A percentile compares a stretch with the other conserved stretches of the same genome.
Evolutionary conservation across 2,113 vertebrate species (phyloP).

Genomic region (Myrmophylax atrothorax): DNA sequence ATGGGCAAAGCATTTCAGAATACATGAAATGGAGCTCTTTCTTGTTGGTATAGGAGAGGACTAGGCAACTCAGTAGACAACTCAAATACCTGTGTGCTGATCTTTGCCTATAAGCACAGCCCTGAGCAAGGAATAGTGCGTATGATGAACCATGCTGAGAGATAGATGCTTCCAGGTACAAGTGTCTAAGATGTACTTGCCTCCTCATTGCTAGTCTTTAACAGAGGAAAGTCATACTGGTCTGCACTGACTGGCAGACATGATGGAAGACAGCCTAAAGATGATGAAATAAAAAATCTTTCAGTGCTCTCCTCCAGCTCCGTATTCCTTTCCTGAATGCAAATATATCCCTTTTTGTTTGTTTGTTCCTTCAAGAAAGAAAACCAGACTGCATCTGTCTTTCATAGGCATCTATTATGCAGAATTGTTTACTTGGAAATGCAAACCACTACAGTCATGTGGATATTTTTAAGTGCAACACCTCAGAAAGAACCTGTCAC

Average conservation of each 20-base stretch:
- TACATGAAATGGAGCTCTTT: neutral
- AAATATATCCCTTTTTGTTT: neutral
- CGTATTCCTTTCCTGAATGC: neutral
- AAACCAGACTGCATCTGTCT: neutral
- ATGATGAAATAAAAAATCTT: neutral
- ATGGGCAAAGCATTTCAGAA: neutral
- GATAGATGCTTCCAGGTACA: neutral
- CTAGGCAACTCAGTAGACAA: neutral
- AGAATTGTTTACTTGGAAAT: neutral
- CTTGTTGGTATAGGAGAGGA: neutral
- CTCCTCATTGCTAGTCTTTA: neutral
- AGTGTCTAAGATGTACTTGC: neutral
- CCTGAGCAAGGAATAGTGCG: neutral
- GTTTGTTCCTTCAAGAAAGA: neutral
- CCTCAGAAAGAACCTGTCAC: neutral
- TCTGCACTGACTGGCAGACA: neutral
- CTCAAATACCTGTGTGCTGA: neutral
- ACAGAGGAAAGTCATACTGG: neutral
- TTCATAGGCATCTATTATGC: neutral
- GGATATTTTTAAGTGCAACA: neutral
- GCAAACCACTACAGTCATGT: accelerated
- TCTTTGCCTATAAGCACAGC: slow-evolving; percentile 2
- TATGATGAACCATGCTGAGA: neutral
- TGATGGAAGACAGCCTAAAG: neutral
- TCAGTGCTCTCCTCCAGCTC: neutral